phyloP scores from a whole-genome alignment of 2,888 invertebrate species.

The Standfussiana lucernea region DNA sequence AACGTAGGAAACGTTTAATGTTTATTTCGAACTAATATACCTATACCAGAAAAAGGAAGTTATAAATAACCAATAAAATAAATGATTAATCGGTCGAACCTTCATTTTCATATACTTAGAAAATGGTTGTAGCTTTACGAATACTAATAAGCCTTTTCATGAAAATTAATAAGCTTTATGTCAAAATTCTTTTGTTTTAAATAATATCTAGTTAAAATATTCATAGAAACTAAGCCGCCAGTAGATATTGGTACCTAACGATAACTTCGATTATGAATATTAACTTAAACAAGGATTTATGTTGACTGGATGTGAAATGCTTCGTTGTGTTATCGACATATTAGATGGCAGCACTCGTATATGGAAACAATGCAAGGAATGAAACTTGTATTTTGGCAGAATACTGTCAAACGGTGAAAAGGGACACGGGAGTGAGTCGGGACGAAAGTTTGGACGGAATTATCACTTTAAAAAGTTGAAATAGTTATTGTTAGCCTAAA shows the following conservation, averaged over 20 bases:
- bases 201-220: constrained; percentile 53
- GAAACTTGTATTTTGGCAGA: background rate
- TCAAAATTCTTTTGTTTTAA: constrained; percentile 56
- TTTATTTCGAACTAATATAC: too few relatives aligned
- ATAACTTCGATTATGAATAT: constrained; percentile 64
- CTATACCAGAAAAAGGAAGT: constrained; percentile 46
- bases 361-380: background rate
- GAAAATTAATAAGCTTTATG: constrained; percentile 44
- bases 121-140: constrained; percentile 38
- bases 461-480: too few relatives aligned
- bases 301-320: constrained; percentile 50
- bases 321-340: constrained; percentile 17
- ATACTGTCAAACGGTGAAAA: background rate
- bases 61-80: constrained; percentile 46
- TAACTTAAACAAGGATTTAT: constrained; percentile 56
- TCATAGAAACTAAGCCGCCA: constrained; percentile 54
- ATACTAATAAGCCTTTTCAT: constrained; percentile 50
- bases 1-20: too few relatives aligned
- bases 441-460: background rate
- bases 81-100: constrained; percentile 35
- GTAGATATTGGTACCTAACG: constrained; percentile 56
- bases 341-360: constrained; percentile 61
- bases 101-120: constrained; percentile 36
- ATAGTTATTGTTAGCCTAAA: too few relatives aligned
- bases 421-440: background rate